phyloP scores from a whole-genome alignment of 2,888 invertebrate genomes.

The Mesorhabditis sp. region DNA sequence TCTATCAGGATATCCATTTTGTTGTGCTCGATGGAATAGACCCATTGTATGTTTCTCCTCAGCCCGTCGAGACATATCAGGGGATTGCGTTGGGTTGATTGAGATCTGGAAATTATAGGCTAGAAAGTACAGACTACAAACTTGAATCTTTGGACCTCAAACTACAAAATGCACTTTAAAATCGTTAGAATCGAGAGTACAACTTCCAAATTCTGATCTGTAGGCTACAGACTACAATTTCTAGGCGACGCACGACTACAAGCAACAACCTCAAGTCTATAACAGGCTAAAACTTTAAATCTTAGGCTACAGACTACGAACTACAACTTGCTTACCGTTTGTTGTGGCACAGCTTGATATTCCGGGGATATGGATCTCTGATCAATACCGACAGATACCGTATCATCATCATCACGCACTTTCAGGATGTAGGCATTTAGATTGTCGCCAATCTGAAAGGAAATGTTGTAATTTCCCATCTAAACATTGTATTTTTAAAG shows the following conservation, averaged over 20 bases:
- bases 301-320: too few relatives aligned
- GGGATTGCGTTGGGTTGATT: not conserved
- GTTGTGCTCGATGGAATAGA: not conserved
- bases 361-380: not conserved
- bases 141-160: not conserved
- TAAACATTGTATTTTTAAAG: too few relatives aligned
- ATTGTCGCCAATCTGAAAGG: conserved; percentile 7
- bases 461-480: too few relatives aligned
- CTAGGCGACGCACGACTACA: too few relatives aligned
- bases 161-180: too few relatives aligned
- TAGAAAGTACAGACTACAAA: not conserved
- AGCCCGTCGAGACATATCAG: not conserved
- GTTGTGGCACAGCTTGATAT: not conserved
- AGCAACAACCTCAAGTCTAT: too few relatives aligned
- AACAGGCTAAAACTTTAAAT: too few relatives aligned
- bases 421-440: conserved; percentile 15
- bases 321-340: not conserved
- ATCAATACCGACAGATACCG: conserved; percentile 6
- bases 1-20: not conserved
- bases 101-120: not conserved
- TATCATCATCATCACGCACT: conserved; percentile 16
- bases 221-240: too few relatives aligned
- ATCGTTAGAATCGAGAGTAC: too few relatives aligned
- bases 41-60: conserved; percentile 6
- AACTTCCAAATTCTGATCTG: too few relatives aligned